These are phyloP conservation scores for Xenentodon cancila DNA, from an alignment of 2,797 vertebrate species.

Conservation along the genomic window DNA sequence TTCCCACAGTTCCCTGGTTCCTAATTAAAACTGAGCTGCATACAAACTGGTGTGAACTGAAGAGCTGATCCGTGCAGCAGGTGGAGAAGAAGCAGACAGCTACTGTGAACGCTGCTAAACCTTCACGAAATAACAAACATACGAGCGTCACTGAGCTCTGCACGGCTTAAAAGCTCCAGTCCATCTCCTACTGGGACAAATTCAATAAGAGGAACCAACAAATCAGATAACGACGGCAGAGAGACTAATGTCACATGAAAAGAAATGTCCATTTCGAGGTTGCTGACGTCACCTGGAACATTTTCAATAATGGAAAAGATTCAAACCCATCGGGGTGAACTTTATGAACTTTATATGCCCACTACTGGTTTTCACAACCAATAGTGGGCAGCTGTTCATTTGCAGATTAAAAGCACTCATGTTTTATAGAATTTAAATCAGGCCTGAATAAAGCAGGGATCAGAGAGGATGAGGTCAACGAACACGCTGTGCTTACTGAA, in stretches of 20 bases:
- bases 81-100: slow-evolving; percentile 3
- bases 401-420: neutral
- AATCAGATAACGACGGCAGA: slow-evolving; percentile 43
- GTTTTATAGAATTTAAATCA: neutral
- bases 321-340: slow-evolving; percentile 4
- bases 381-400: slow-evolving; percentile 11
- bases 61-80: neutral
- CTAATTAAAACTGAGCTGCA: slow-evolving; percentile 15
- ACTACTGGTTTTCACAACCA: too few relatives aligned
- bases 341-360: too few relatives aligned
- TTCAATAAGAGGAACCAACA: slow-evolving; percentile 40
- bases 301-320: slow-evolving; percentile 38
- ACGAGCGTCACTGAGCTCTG: neutral
- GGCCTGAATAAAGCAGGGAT: neutral
- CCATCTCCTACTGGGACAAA: slow-evolving; percentile 38
- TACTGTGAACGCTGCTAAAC: slow-evolving; percentile 4
- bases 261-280: slow-evolving; percentile 45
- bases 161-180: slow-evolving; percentile 32
- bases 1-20: neutral
- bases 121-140: slow-evolving; percentile 3
- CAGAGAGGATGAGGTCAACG: neutral
- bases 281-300: slow-evolving; percentile 35
- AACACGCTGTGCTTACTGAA: slow-evolving; percentile 1
- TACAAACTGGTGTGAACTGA: slow-evolving; percentile 5
- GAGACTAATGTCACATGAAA: slow-evolving; percentile 38